phyloP scores from a whole-genome alignment of 2,113 vertebrate genomes.

The Athene cunicularia region DNA sequence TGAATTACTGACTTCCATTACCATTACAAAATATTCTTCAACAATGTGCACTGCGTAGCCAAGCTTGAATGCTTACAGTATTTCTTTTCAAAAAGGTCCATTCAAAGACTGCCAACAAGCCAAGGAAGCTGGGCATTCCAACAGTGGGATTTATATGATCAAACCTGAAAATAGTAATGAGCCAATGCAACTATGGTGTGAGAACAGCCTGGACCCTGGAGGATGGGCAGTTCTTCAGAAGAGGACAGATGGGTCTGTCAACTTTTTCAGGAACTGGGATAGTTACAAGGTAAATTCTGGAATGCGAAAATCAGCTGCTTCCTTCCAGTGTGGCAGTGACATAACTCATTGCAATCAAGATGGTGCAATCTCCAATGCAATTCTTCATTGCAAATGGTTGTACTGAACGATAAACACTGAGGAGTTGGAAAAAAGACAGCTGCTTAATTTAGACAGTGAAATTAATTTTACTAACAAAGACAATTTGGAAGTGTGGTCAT shows the following conservation, averaged over 20 bases:
- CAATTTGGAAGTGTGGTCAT: neutral
- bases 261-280: slow-evolving; percentile 99
- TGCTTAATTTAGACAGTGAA: neutral
- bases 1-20: neutral
- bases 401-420: neutral
- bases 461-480: neutral
- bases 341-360: neutral
- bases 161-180: slow-evolving; percentile 84
- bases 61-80: neutral
- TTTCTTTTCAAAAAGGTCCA: slow-evolving; percentile 80
- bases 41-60: neutral
- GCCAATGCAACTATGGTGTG: slow-evolving; percentile 93
- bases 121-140: slow-evolving; percentile 87
- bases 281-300: slow-evolving; percentile 89
- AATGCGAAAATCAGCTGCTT: neutral
- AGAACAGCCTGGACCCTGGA: slow-evolving; percentile 92
- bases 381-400: neutral
- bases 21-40: neutral
- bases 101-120: slow-evolving; percentile 94
- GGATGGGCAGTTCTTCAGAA: slow-evolving; percentile 98
- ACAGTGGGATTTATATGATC: slow-evolving; percentile 95
- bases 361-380: accelerated
- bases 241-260: slow-evolving; percentile 92
- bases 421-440: neutral
- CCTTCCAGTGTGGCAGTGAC: no score